Percentiles rank a stretch among this genome's conserved stretches.
These are phyloP conservation scores for Aldrovandia affinis DNA, from an alignment of 2,797 vertebrate genomes.

Conservation along the genomic window DNA sequence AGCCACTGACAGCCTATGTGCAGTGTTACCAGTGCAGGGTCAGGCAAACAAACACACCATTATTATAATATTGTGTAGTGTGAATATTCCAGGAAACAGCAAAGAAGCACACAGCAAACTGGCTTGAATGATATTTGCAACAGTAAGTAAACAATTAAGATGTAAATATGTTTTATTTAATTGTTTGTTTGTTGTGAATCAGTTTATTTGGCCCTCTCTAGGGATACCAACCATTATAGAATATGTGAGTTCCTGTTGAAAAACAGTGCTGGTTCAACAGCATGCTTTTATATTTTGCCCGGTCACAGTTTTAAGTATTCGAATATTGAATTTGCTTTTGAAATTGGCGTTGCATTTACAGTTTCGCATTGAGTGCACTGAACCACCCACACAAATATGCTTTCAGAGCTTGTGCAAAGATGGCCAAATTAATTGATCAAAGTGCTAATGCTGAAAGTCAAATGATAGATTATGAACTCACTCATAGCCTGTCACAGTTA, in stretches of 20 bases:
- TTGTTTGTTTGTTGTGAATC: neutral
- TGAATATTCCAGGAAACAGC: conserved; percentile 19
- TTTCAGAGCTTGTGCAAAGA: conserved; percentile 10
- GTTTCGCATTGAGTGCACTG: conserved; percentile 30
- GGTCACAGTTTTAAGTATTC: neutral
- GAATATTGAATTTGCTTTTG: neutral
- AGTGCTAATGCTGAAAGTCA: conserved; percentile 23
- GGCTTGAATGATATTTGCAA: conserved; percentile 13
- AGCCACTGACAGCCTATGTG: conserved; percentile 27
- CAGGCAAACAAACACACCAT: conserved; percentile 52
- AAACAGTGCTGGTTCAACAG: neutral
- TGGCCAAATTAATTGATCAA: conserved; percentile 28
- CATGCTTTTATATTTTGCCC: neutral
- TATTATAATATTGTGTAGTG: conserved; percentile 42
- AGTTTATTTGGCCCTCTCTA: neutral
- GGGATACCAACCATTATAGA: neutral
- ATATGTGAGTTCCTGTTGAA: neutral
- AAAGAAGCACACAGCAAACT: conserved; percentile 8
- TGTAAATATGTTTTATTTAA: conserved; percentile 2
- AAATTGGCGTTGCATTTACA: conserved; percentile 15
- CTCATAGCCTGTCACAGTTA: conserved; percentile 14
- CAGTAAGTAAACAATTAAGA: conserved; percentile 22
- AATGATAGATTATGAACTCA: conserved; percentile 31
- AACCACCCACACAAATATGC: conserved; percentile 1
- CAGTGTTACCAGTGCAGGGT: conserved; percentile 41